Conservation (phyloP, 2,113 vertebrate genomes). For the Coptodon bakossiorum region DNA sequence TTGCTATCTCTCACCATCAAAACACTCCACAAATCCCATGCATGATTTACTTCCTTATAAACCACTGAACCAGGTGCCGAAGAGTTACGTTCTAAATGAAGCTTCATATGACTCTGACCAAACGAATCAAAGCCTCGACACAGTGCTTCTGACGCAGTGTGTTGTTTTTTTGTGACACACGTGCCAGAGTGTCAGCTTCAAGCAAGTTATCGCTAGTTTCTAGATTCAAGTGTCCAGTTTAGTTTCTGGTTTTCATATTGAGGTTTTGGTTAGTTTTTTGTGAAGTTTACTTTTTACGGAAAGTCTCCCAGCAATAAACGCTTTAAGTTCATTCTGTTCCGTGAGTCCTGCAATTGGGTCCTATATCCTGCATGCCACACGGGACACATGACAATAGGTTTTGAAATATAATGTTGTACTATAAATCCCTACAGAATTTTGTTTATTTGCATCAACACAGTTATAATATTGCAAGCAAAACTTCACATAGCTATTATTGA, state of each 20-base stretch:
- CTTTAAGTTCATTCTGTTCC: neutral
- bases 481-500: neutral
- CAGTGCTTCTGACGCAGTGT: neutral
- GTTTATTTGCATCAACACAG: neutral
- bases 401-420: neutral
- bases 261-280: neutral
- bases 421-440: neutral
- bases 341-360: neutral
- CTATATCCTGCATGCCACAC: neutral
- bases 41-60: neutral
- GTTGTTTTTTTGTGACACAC: neutral
- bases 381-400: neutral
- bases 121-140: neutral
- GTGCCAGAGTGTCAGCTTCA: neutral
- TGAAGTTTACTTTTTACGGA: neutral
- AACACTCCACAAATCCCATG: neutral
- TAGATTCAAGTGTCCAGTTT: neutral
- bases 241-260: neutral
- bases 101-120: too few species aligned
- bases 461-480: neutral
- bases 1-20: neutral
- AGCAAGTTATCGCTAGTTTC: fast-evolving
- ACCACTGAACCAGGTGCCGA: neutral
- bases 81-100: neutral
- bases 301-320: neutral